phyloP scores from a whole-genome alignment of 2,113 vertebrate genomes.

The Macroglossus sobrinus region DNA sequence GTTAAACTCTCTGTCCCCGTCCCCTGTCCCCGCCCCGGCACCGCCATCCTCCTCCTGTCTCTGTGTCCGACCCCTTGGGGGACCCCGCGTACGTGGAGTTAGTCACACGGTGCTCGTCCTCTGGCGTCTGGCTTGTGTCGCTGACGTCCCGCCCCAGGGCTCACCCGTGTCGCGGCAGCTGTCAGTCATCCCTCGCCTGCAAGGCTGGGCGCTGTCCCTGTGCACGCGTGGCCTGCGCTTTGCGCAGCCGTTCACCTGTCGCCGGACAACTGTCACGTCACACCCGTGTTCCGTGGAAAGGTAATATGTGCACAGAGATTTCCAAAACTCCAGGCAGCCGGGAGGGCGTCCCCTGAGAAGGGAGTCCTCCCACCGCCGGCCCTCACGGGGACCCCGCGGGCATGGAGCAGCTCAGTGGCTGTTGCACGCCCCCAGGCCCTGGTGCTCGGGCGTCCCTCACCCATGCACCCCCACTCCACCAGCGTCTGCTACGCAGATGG shows the following conservation, averaged over 20 bases:
- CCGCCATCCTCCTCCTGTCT: not conserved
- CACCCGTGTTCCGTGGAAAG: not conserved
- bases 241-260: too few relatives aligned
- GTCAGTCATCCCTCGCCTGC: too few relatives aligned
- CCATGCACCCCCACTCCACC: too few relatives aligned
- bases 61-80: not conserved
- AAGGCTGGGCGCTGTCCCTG: not conserved
- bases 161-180: not conserved
- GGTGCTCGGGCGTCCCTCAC: too few relatives aligned
- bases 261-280: too few relatives aligned
- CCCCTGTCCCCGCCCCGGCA: not conserved
- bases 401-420: too few relatives aligned
- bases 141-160: rapidly evolving
- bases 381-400: too few relatives aligned
- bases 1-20: too few relatives aligned
- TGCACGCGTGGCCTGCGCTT: too few relatives aligned
- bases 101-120: not conserved
- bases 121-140: not conserved
- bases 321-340: not conserved
- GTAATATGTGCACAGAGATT: not conserved
- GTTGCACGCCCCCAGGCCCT: too few relatives aligned
- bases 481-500: too few relatives aligned
- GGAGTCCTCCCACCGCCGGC: not conserved
- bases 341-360: not conserved
- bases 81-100: not conserved